Conservation (phyloP, 2,888 invertebrate genomes). For the Conomelus anceps region DNA sequence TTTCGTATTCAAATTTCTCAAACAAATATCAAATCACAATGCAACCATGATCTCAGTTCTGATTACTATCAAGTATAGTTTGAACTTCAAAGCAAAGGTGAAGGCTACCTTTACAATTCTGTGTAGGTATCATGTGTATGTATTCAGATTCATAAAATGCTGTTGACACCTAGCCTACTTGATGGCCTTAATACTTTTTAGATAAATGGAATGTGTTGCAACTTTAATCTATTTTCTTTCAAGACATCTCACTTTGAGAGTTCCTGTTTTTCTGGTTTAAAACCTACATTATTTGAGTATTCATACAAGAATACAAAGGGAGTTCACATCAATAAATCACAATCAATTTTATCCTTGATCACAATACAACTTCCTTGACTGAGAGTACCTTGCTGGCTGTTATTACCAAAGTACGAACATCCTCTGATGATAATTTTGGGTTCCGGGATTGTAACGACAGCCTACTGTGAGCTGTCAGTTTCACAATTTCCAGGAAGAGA, state of each 20-base stretch:
- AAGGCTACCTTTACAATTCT: background rate
- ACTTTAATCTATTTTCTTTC: background rate
- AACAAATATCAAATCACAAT: background rate
- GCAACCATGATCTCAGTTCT: background rate
- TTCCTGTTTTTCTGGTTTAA: background rate
- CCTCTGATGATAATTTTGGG: background rate
- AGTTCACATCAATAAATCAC: background rate
- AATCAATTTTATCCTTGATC: background rate
- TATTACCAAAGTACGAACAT: background rate
- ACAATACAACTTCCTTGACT: background rate
- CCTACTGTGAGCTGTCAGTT: background rate
- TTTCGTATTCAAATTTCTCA: background rate
- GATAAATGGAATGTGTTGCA: background rate
- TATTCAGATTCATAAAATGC: background rate
- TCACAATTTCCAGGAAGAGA: background rate
- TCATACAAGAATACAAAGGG: background rate
- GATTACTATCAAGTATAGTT: background rate
- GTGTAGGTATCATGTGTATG: background rate
- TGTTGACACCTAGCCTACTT: background rate
- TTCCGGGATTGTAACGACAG: background rate
- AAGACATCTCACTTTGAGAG: background rate
- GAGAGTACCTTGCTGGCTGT: background rate
- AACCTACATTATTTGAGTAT: background rate
- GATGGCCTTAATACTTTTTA: background rate
- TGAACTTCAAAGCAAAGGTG: background rate